Evolutionary conservation across 2,888 invertebrate species (phyloP), one percentile per base, ranked within the genome.

Genomic region (Dolomedes plantarius): DNA sequence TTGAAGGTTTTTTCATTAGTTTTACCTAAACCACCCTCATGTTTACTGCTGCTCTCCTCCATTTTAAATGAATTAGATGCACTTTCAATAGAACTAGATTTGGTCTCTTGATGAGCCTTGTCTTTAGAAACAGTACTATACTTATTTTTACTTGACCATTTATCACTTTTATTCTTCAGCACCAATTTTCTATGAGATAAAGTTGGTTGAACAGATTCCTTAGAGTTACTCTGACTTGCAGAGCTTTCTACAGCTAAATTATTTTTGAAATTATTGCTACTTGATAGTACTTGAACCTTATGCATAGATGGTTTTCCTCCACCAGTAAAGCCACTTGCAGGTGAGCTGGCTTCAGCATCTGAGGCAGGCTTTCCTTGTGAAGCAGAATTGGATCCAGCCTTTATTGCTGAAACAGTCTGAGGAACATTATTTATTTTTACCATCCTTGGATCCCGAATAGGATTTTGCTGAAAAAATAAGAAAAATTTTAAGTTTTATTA

Each of bases 381-480:
- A 36, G 9, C 46, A 46, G 16, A 13, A 46, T 16, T 46, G 46
- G 46, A 65, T 13, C 29, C n/a, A 29, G 29, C 16, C 29, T 29
- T 65, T 13, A 1, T 16, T 7, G 67, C 0, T 23, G 23, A 0
- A n/a, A 0, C 23, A 67, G 19, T 5, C 19, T 3, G 31, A 16
- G 29, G 9, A 29, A 1, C 28, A 13, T 2, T 67, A 36, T 36
- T 67, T 67, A 67, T 36, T 67, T 67, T 67, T 16, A 67, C 67
- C 67, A 67, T 67, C 27, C 67, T 67, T 23, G 67, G 67, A 67
- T 67, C 67, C 32, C 67, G 67, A 31, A 65, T 11, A 29, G 67
- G 2, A 67, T 65, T 65, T 31, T 16, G 16, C 32, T 32, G 67
- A 9, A 19, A 32, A 19, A n/a, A 65, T 0, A 19, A 65, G 23